phyloP scores from a whole-genome alignment of 2,113 vertebrate species.

The Ammodramus savannarum region DNA sequence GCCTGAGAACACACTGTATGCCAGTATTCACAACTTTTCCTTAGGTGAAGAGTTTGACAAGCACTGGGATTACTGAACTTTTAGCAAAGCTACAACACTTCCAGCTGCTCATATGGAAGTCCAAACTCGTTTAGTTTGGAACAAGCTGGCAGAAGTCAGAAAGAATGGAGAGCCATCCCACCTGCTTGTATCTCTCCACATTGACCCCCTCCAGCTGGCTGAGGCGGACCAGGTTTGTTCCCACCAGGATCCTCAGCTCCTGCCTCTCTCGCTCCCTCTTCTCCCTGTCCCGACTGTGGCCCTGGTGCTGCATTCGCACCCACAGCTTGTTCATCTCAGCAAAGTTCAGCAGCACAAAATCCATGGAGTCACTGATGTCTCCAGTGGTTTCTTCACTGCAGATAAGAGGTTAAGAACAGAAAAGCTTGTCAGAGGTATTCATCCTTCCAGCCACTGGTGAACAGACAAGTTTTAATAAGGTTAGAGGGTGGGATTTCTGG shows the following conservation, averaged over 20 bases:
- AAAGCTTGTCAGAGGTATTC: background rate
- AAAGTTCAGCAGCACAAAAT: conserved; percentile 97
- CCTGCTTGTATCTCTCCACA: conserved; percentile 97
- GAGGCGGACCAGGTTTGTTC: conserved; percentile 95
- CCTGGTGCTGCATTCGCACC: conserved; percentile 99
- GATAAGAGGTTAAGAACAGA: background rate
- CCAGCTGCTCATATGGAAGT: background rate
- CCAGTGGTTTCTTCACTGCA: conserved; percentile 92
- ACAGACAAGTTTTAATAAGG: background rate
- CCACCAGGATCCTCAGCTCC: conserved; percentile 93
- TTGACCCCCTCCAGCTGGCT: conserved; percentile 98
- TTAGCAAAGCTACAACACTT: background rate
- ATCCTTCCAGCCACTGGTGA: background rate
- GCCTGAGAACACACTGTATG: background rate
- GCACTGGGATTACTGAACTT: background rate
- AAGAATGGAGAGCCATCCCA: background rate
- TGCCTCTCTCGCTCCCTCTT: conserved; percentile 95
- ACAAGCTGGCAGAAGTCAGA: background rate
- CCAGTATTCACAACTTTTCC: background rate
- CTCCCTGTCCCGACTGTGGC: conserved; percentile 94
- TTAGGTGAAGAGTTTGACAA: background rate
- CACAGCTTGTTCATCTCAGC: conserved; percentile 99
- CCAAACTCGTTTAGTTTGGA: background rate
- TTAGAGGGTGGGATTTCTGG: background rate
- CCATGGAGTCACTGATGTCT: conserved; percentile 95